Evolutionary conservation across 2,113 vertebrate species (phyloP).

Genomic region (Channa maculata): DNA sequence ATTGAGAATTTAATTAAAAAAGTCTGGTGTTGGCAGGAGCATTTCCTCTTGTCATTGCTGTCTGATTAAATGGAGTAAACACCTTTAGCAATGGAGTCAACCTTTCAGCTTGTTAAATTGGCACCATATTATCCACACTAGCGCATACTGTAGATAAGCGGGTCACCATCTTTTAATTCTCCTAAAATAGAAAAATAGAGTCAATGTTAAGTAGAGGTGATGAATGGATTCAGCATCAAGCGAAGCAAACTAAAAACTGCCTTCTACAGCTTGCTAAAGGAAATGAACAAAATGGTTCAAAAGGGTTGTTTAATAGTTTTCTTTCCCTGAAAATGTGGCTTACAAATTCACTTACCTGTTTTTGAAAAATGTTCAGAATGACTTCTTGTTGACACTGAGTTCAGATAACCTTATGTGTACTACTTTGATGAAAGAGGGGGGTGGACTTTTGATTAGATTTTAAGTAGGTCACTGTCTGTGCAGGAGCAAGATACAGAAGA

Average conservation of each 20-base stretch:
- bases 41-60: slow-evolving; percentile 30
- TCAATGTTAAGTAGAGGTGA: slow-evolving; percentile 45
- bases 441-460: slow-evolving; percentile 57
- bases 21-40: slow-evolving; percentile 32
- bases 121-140: not conserved
- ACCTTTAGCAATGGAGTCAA: slow-evolving; percentile 29
- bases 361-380: slow-evolving; percentile 20
- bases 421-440: slow-evolving; percentile 42
- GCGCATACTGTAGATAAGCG: not conserved
- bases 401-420: slow-evolving; percentile 59
- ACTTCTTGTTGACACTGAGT: slow-evolving; percentile 38
- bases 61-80: slow-evolving; percentile 48
- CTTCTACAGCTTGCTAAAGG: not conserved
- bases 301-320: slow-evolving; percentile 3
- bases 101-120: slow-evolving; percentile 44
- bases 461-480: slow-evolving; percentile 72
- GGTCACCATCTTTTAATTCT: slow-evolving; percentile 15
- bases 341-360: not conserved
- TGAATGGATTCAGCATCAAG: slow-evolving; percentile 29
- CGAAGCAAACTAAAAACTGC: not conserved
- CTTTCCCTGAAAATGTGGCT: not conserved
- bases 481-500: slow-evolving; percentile 43
- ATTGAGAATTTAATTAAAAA: slow-evolving; percentile 53
- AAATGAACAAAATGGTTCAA: not conserved
- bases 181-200: slow-evolving; percentile 20